Base-by-base conservation (phyloP, 2,797 vertebrate species). In the Sandelia bainsii region DNA sequence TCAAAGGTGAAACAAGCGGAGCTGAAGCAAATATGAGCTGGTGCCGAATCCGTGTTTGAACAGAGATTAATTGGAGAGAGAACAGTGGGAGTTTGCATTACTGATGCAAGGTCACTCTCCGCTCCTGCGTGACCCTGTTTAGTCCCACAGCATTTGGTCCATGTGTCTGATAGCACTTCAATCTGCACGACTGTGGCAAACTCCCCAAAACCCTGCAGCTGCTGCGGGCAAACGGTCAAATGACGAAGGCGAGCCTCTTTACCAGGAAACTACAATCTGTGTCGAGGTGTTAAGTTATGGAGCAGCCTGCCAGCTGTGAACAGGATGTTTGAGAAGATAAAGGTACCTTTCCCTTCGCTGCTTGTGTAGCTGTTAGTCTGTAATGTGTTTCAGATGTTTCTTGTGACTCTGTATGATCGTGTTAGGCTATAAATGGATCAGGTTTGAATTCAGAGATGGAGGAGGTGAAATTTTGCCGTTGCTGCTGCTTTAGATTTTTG, bases 351-450 rank as follows among this genome's bases (percentile, higher is more conserved):
- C 46, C 51, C 19, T 22, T 39, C 16, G 51, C 74, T 42, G 75
- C 78, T 58, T 61, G 73, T 63, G 63, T 67, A 29, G 65, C 65
- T 12, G 27, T 61, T 68, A 5, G 72, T 69, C 50, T 72, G 71
- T 74, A 42, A 59, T 4, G 8, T n/a, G 57, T 75, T 80, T 73
- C 45, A 56, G 8, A 69, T 73, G 67, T 86, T 67, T 25, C 69
- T 69, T 72, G 79, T 79, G 78, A 87, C 68, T 75, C 17, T 7
- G 59, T 80, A 0, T 12, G 71, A 77, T 63, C 17, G 52, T 58
- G 22, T 22, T 12, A 4, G 77, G 67, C 76, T 80, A 75, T 73
- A 82, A 81, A 87, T 64, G 75, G 85, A 82, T 85, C 75, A 4
- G 49, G 54, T 32, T 54, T 71, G 50, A 72, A 73, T 71, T 66